Evolutionary conservation across 2,888 invertebrate genomes (phyloP), one percentile per base, ranked within the genome.

Genomic region (Pyrrhia umbra): DNA sequence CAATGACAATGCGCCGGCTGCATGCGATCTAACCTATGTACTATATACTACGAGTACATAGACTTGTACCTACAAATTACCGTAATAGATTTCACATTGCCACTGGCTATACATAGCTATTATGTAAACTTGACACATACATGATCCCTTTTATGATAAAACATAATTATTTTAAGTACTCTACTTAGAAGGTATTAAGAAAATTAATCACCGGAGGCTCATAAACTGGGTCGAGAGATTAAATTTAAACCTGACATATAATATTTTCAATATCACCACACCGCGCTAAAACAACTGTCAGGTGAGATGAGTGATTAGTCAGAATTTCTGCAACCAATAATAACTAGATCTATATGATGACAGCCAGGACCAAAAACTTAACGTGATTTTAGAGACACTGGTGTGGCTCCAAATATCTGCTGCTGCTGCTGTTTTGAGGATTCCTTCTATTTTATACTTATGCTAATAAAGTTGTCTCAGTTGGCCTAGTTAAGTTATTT

Each of bases 1-100:
- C 8, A 27, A 54, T 45, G 15, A 45, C 54, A 64, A 64, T 55
- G 13, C 21, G 20, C 8, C 6, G 47, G 10, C n/a, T 63, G 52
- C 20, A 16, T 10, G 34, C 25, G 16, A 62, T 43, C 16, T 1
- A 21, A 13, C 8, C 5, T 47, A 40, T 27, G 1, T 15, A 9
- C 4, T 27, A 40, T 0, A 2, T 15, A 39, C 6, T 4, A n/a
- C 6, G n/a, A 16, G 9, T 8, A 30, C 27, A 9, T 30, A 3
- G 55, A 13, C 30, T 23, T 8, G 16, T 2, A 39, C 10, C 20
- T 13, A 51, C 39, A 37, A 18, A 66, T 43, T 37, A 1, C 34
- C 37, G 23, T 55, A 42, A 57, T 46, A 65, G 39, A 30, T 55
- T 23, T 30, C 5, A 55, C 9, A 64, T 37, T 25, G 18, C 43